These are phyloP conservation scores for Sepiola atlantica DNA, from an alignment of 2,888 invertebrate genomes.

Conservation along the genomic window DNA sequence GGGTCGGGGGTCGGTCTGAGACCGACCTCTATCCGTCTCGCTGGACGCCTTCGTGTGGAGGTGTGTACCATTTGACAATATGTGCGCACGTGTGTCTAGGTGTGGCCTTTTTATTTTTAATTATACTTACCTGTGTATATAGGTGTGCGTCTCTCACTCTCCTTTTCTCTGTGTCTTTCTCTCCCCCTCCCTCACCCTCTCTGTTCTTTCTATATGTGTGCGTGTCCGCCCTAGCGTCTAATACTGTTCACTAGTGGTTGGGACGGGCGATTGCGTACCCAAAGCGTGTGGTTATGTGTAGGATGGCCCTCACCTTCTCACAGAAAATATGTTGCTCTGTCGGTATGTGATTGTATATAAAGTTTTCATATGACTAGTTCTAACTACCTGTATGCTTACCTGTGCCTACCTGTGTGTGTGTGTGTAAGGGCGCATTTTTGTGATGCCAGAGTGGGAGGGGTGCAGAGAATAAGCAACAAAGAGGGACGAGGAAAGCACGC, in stretches of 20 bases:
- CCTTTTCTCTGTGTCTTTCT: no score
- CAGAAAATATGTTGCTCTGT: neutral
- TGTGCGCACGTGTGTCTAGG: neutral
- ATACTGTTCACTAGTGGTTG: neutral
- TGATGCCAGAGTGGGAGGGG: neutral
- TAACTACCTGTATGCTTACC: neutral
- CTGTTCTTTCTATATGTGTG: neutral
- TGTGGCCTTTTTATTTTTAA: slow-evolving; percentile 22
- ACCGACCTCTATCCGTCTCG: neutral
- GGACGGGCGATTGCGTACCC: neutral
- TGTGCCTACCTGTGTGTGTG: neutral
- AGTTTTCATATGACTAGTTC: neutral
- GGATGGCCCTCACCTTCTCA: neutral
- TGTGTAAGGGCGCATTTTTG: neutral
- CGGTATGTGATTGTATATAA: neutral
- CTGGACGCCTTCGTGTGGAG: slow-evolving; percentile 21
- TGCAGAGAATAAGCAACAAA: neutral
- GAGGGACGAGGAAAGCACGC: neutral
- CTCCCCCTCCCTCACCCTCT: no score
- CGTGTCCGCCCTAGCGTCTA: neutral
- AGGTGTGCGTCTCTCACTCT: no score
- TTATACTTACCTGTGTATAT: neutral
- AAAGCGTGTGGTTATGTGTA: neutral
- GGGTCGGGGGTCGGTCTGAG: no score
- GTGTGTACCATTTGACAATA: neutral